These are phyloP conservation scores for Arctia plantaginis DNA, from an alignment of 2,888 invertebrate species.

Conservation along the genomic window DNA sequence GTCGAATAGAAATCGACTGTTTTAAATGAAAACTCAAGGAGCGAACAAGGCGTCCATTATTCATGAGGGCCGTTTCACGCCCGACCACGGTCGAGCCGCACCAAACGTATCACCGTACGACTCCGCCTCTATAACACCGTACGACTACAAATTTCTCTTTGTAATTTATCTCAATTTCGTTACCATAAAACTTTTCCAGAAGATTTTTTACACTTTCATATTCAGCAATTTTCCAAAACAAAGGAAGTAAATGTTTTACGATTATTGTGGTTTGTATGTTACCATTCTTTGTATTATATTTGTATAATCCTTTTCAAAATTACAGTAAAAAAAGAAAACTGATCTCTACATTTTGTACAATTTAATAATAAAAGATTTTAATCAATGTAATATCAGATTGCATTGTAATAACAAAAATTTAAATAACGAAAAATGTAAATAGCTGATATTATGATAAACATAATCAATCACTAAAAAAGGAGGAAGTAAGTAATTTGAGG, in stretches of 20 bases:
- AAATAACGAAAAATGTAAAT: not conserved
- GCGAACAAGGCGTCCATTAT: conserved; percentile 82
- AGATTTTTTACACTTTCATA: not conserved
- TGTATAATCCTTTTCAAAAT: not conserved
- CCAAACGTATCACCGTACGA: conserved; percentile 39
- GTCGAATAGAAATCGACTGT: conserved; percentile 85
- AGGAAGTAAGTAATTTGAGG: conserved; percentile 16
- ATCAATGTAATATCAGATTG: not conserved
- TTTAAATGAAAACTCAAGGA: conserved; percentile 85
- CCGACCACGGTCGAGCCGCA: conserved; percentile 62
- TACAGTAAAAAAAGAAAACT: not conserved
- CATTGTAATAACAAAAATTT: not conserved
- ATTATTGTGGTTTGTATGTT: not conserved
- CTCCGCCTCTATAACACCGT: conserved; percentile 7
- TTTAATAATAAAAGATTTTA: not conserved
- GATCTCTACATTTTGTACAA: not conserved
- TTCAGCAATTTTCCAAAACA: not conserved
- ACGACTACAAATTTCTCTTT: conserved; percentile 24
- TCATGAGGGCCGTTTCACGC: conserved; percentile 81
- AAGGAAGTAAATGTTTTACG: not conserved
- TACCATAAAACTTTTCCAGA: not conserved
- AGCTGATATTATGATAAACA: not conserved
- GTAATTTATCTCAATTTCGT: conserved; percentile 11
- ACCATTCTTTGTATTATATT: not conserved
- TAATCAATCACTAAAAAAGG: conserved; percentile 5